A percentile compares a stretch with the other conserved stretches of the same genome.
These are phyloP conservation scores for Drosophila ezoana DNA, from an alignment of 2,888 invertebrate genomes.

Conservation along the genomic window DNA sequence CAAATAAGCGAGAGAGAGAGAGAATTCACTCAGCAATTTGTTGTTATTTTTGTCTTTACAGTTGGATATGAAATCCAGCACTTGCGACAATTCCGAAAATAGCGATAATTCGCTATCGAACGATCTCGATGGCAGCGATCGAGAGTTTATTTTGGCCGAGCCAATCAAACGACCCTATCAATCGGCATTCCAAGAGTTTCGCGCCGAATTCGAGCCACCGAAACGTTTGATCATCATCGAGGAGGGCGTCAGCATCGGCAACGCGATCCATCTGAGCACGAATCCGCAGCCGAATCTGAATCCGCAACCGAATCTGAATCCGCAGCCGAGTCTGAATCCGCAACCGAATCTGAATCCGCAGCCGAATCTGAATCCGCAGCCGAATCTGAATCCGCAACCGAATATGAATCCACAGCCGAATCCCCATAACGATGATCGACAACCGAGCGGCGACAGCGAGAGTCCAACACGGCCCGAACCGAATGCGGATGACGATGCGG, in stretches of 20 bases:
- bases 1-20: too few species aligned
- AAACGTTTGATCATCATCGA: neutral
- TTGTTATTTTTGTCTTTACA: neutral
- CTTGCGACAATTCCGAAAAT: neutral
- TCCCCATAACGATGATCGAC: too few species aligned
- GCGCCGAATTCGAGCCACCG: conserved; percentile 7
- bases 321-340: too few species aligned
- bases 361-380: too few species aligned
- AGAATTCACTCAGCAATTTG: neutral
- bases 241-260: neutral
- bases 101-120: conserved; percentile 1
- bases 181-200: conserved; percentile 15
- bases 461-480: neutral
- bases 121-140: conserved; percentile 10
- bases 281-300: too few species aligned
- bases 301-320: too few species aligned
- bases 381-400: too few species aligned
- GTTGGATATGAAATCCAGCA: too few species aligned
- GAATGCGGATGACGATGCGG: conserved; percentile 2
- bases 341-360: too few species aligned
- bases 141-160: conserved; percentile 4
- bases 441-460: neutral
- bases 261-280: neutral
- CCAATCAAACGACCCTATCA: neutral
- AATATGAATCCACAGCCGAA: too few species aligned